Base-by-base conservation (phyloP, 2,113 vertebrate species). In the Planiliza haematocheilus region DNA sequence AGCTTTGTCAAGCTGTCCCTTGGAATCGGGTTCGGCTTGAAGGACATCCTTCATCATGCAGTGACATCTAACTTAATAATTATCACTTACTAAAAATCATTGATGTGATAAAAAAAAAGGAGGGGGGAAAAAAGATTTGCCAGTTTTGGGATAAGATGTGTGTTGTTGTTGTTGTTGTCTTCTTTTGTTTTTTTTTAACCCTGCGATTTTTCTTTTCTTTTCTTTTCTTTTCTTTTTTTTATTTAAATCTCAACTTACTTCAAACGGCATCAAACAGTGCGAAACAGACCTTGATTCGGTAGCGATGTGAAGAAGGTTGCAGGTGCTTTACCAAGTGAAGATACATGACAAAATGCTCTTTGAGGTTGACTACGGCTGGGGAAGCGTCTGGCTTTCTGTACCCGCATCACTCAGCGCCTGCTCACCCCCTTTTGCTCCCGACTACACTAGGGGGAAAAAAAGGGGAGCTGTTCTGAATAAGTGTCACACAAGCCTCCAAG, bases 1-100 rank as follows among this genome's bases (percentile, higher is more conserved):
- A 91, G 85, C 89, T 92, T 93, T 91, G 86, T 90, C 85, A 91
- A 91, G 89, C 77, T 85, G 85, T 94, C 91, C 91, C 93, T 78
- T 88, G 84, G 62, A 93, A 91, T 91, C 87, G 85, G 85, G 38
- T 50, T 39, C 57, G 20, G 45, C 68, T 81, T 93, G 86, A 92
- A 91, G 90, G 91, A 91, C 91, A 92, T 86, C 84, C 85, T 86
- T 91, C 78, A 86, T 81, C 81, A 89, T 55, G 55, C 72, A 34
- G 57, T 74, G 75, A 83, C 85, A 87, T 88, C 77, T 83, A 87
- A 91, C 81, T 89, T 85, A 84, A 91, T 88, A 81, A 90, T 72
- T 67, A 81, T 72, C 79, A 30, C 59, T 68, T 36, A 58, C 17
- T n/a, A 34, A 74, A 86, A 90, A 79, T 39, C 69, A 84, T 46